A percentile compares a stretch with the other conserved stretches of the same genome.
These are phyloP conservation scores for Pharmacophagus antenor DNA, from an alignment of 2,888 invertebrate species.

Conservation along the genomic window DNA sequence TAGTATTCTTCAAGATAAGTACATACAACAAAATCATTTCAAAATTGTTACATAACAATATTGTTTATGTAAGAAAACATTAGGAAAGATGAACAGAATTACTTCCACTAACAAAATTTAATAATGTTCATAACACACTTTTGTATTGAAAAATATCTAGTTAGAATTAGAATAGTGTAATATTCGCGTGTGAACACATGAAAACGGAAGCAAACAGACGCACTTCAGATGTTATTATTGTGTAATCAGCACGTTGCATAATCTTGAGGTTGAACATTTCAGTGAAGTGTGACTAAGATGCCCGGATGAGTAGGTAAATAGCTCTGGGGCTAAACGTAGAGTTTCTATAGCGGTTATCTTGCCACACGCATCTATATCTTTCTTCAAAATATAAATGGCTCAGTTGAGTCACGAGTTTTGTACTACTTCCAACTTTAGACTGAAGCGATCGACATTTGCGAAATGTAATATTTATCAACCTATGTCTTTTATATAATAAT, in stretches of 20 bases:
- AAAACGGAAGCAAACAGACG: constrained; percentile 14
- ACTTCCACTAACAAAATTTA: neutral
- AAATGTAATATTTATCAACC: constrained; percentile 15
- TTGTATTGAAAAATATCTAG: neutral
- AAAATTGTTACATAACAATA: no score
- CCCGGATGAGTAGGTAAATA: constrained; percentile 20
- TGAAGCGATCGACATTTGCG: constrained; percentile 18
- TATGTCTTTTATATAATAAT: neutral
- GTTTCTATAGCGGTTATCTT: constrained; percentile 19
- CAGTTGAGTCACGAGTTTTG: constrained; percentile 26
- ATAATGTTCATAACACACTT: neutral
- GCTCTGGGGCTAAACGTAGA: constrained; percentile 19
- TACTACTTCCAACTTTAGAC: constrained; percentile 25
- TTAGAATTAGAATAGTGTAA: neutral
- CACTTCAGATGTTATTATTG: constrained; percentile 16
- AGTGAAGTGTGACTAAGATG: constrained; percentile 26
- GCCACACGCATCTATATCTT: constrained; percentile 15
- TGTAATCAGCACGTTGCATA: constrained; percentile 21
- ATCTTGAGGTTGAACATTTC: constrained; percentile 17
- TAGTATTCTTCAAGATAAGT: no score
- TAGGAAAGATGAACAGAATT: no score
- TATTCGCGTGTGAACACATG: neutral
- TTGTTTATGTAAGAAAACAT: no score
- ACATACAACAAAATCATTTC: no score
- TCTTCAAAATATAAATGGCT: constrained; percentile 27